phyloP scores from a whole-genome alignment of 1,140 invertebrate species.

The Pseudomyrmex concolor region DNA sequence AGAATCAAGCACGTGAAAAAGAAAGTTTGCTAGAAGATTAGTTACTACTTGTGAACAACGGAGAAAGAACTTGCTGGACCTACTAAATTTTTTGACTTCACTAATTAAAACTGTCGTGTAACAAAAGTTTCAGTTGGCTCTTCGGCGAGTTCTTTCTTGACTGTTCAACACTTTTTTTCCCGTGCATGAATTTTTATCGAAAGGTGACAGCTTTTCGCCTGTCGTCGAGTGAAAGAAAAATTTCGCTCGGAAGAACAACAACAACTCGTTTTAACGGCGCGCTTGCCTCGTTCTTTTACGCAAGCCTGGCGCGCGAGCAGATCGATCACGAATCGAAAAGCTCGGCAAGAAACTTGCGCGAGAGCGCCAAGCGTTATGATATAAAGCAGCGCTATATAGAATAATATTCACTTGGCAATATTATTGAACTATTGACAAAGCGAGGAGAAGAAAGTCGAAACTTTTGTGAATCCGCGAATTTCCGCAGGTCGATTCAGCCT shows the following conservation, averaged over 20 bases:
- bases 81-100: no score
- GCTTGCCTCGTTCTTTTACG: conserved; percentile 30
- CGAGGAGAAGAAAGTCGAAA: conserved; percentile 1
- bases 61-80: no score
- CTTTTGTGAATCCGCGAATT: conserved; percentile 16
- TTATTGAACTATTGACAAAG: conserved; percentile 11
- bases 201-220: conserved; percentile 12
- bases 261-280: conserved; percentile 27
- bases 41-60: no score
- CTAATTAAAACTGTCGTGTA: no score
- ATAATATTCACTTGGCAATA: neutral
- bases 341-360: conserved; percentile 5
- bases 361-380: conserved; percentile 6
- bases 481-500: conserved; percentile 13
- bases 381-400: conserved; percentile 9
- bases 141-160: no score
- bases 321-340: conserved; percentile 46
- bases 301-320: conserved; percentile 4
- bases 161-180: no score
- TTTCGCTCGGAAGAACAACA: conserved; percentile 1
- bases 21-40: no score
- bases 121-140: no score
- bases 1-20: neutral
- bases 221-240: conserved; percentile 13
- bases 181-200: conserved; percentile 26